Percentiles rank a stretch among this genome's conserved stretches.
phyloP scores from a whole-genome alignment of 2,888 invertebrate genomes.

The Noctua janthe region DNA sequence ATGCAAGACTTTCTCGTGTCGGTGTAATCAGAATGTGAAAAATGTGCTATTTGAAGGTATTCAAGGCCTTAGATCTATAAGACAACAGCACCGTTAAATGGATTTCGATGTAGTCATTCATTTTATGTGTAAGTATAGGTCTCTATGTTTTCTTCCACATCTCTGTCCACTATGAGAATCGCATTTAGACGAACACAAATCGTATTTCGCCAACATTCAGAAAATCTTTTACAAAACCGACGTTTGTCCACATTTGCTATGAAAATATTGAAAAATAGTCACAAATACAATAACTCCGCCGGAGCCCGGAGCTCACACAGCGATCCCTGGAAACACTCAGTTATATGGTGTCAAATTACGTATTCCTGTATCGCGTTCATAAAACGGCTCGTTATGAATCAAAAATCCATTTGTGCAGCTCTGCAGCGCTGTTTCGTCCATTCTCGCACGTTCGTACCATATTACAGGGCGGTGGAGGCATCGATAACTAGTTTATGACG shows the following conservation, averaged over 20 bases:
- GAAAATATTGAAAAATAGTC: constrained; percentile 3
- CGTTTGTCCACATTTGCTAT: constrained; percentile 4
- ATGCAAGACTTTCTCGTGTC: not conserved
- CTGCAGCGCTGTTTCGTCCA: constrained; percentile 53
- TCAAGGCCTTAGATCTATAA: not conserved
- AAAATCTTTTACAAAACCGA: not conserved
- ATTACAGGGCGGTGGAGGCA: constrained; percentile 44
- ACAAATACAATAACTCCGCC: constrained; percentile 1
- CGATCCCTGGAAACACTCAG: constrained; percentile 35
- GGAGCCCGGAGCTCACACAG: constrained; percentile 7
- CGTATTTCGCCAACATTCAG: not conserved
- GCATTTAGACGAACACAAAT: not conserved
- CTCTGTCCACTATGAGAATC: constrained; percentile 2
- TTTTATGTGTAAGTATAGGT: not conserved
- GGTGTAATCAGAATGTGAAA: not conserved
- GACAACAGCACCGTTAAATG: not conserved
- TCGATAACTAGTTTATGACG: constrained; percentile 44
- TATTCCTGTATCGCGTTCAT: constrained; percentile 54
- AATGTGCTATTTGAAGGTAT: not conserved
- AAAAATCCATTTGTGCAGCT: constrained; percentile 68
- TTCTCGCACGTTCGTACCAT: constrained; percentile 44
- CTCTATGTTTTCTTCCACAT: not conserved
- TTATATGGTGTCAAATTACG: constrained; percentile 60
- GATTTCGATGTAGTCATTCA: constrained; percentile 16
- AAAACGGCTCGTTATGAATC: constrained; percentile 65